phyloP scores from a whole-genome alignment of 1,140 invertebrate species.

The Phthorimaea operculella region DNA sequence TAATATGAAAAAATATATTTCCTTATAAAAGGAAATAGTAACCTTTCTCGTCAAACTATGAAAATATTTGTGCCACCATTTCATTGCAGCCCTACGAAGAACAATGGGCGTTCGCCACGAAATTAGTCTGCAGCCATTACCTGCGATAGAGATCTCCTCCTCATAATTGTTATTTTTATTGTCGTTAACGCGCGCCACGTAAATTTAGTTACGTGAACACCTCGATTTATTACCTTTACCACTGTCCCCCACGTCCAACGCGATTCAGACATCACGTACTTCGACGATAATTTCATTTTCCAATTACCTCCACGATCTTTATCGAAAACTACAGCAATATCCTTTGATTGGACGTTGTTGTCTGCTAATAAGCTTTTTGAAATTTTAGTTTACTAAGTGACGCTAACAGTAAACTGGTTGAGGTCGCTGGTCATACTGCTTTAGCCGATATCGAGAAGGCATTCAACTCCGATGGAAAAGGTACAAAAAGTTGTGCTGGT shows the following conservation, averaged over 20 bases:
- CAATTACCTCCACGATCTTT: slow-evolving; percentile 28
- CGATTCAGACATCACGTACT: slow-evolving; percentile 15
- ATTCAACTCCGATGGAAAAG: slow-evolving; percentile 25
- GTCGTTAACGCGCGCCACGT: slow-evolving; percentile 29
- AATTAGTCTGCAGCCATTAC: slow-evolving; percentile 42
- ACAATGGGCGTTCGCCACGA: slow-evolving; percentile 6
- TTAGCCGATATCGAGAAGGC: slow-evolving; percentile 8
- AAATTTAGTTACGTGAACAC: slow-evolving; percentile 31
- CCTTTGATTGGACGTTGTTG: background rate
- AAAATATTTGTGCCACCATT: too few species aligned
- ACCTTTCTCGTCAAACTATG: too few species aligned
- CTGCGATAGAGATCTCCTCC: slow-evolving; percentile 31
- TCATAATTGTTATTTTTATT: slow-evolving; percentile 35
- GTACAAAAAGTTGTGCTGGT: slow-evolving; percentile 26
- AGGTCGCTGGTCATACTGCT: background rate
- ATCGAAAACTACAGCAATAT: slow-evolving; percentile 19
- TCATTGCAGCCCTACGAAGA: background rate
- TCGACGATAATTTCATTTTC: slow-evolving; percentile 33
- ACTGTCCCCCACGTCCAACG: slow-evolving; percentile 4
- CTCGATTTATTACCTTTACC: slow-evolving; percentile 22
- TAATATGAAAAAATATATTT: too few species aligned
- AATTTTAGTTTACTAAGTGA: background rate
- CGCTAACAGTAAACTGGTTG: background rate
- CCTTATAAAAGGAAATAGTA: too few species aligned
- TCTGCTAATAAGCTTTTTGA: background rate